Evolutionary conservation across 2,797 vertebrate species (phyloP).

Genomic region (Chaunax sp.): DNA sequence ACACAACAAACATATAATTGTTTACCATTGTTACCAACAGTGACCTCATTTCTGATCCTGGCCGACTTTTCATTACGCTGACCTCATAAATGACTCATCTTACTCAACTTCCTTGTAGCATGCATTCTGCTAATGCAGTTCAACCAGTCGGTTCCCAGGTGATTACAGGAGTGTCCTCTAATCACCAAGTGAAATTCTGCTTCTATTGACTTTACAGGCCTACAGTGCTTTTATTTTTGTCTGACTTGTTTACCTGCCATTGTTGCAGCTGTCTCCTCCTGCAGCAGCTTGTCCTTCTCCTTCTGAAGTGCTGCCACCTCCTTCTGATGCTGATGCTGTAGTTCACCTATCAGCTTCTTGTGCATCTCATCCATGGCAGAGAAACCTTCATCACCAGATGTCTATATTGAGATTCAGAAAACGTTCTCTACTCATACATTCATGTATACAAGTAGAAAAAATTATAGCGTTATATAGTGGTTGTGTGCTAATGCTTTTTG

Average conservation of each 20-base stretch:
- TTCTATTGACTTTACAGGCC: too few species aligned
- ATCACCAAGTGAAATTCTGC: too few species aligned
- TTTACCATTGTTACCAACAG: not conserved
- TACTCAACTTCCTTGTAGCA: not conserved
- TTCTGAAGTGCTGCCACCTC: slow-evolving; percentile 90
- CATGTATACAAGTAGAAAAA: too few species aligned
- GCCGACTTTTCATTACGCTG: not conserved
- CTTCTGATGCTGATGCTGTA: slow-evolving; percentile 92
- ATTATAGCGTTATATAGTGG: too few species aligned
- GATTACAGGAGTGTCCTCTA: not conserved
- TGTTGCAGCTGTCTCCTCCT: slow-evolving; percentile 92
- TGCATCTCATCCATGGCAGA: slow-evolving; percentile 91
- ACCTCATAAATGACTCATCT: not conserved
- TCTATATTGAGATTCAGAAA: slow-evolving; percentile 67
- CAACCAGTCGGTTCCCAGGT: not conserved
- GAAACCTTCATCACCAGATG: slow-evolving; percentile 88
- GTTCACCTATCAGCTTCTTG: slow-evolving; percentile 89
- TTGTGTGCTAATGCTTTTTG: too few species aligned
- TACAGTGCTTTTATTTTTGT: not conserved
- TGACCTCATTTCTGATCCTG: not conserved
- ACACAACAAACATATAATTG: too few species aligned
- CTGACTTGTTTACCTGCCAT: slow-evolving; percentile 85
- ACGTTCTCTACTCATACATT: not conserved
- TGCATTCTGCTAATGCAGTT: not conserved
- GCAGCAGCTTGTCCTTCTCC: slow-evolving; percentile 91